A percentile compares a stretch with the other conserved stretches of the same genome.
These are phyloP conservation scores for Eurois occulta DNA, from an alignment of 2,888 invertebrate species.

Conservation along the genomic window DNA sequence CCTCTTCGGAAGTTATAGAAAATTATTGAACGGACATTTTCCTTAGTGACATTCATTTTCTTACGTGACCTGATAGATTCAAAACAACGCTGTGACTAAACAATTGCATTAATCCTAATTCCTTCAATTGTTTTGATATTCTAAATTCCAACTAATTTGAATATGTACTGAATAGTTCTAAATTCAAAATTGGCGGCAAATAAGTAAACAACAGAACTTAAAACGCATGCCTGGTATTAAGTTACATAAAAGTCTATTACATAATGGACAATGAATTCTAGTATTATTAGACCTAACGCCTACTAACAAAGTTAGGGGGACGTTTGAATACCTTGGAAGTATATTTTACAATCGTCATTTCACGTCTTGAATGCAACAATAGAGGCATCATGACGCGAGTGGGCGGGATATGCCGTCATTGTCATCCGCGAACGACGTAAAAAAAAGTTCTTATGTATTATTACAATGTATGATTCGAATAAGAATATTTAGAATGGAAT, in stretches of 20 bases:
- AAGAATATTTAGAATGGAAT: constrained; percentile 20
- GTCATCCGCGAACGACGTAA: constrained; percentile 45
- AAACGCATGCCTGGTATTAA: too few species aligned
- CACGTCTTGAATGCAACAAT: constrained; percentile 67
- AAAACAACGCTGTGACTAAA: too few species aligned
- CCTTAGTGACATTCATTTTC: too few species aligned
- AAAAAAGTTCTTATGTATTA: constrained; percentile 42
- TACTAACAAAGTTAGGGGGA: constrained; percentile 23
- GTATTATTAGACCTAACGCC: constrained; percentile 37
- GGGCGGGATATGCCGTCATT: constrained; percentile 62
- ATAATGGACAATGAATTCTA: constrained; percentile 37
- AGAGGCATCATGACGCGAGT: constrained; percentile 58
- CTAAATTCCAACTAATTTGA: too few species aligned
- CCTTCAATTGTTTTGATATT: too few species aligned
- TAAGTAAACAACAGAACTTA: too few species aligned
- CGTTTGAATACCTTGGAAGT: constrained; percentile 35
- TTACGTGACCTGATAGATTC: too few species aligned
- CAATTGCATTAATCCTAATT: too few species aligned
- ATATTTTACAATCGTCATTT: constrained; percentile 44
- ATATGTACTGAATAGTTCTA: too few species aligned
- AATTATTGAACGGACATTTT: too few species aligned
- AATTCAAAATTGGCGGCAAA: too few species aligned
- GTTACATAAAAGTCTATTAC: constrained; percentile 21
- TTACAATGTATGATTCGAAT: constrained; percentile 40
- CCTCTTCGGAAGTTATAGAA: too few species aligned